Base-by-base conservation (phyloP, 2,113 vertebrate species). In the Hemicordylus capensis region DNA sequence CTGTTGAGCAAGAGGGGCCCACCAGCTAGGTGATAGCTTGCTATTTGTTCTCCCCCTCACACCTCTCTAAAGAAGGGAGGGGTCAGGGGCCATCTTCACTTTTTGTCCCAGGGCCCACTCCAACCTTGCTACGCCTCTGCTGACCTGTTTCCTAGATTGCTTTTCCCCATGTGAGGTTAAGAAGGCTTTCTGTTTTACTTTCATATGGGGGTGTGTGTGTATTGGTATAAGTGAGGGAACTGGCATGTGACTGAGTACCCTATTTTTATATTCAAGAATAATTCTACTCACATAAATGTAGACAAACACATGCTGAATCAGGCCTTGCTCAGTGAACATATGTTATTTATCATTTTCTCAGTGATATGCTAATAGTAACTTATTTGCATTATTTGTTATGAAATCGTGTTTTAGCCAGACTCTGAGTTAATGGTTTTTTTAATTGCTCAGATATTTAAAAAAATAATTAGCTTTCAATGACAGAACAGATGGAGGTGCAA, bases 401-500 rank as follows among this genome's bases (percentile, higher is more conserved):
- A 94, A 95, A 89, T 73, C 5, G 78, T 88, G 92, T 81, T 93
- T 93, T 59, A 92, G 82, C 91, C 87, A 85, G 86, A 72, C 1
- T 92, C 76, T 73, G 73, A 83, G 59, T 86, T 94, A 82, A 90
- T 85, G 8, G 44, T 85, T 92, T 91, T 94, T 90, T 56, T 34
- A 95, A 95, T 94, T 94, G 89, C 83, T 92, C 83, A 84, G 78
- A 81, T 88, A 79, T 94, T 90, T 76, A 7, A 5, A 85, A 77
- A 93, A 93, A 91, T 93, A 93, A 94, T 95, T 93, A 91, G 90
- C 77, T 94, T 78, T 94, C 69, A 34, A 51, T 92, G 73, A 76
- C 88, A 81, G 91, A 95, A 91, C 95, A 96, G 94, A 95, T 95
- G 93, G 94, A 90, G 81, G 87, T 91, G 78, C 26, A 86, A 88